A percentile compares a stretch with the other conserved stretches of the same genome.
These are phyloP conservation scores for Tor tambroides DNA, from an alignment of 2,113 vertebrate species.

Conservation along the genomic window DNA sequence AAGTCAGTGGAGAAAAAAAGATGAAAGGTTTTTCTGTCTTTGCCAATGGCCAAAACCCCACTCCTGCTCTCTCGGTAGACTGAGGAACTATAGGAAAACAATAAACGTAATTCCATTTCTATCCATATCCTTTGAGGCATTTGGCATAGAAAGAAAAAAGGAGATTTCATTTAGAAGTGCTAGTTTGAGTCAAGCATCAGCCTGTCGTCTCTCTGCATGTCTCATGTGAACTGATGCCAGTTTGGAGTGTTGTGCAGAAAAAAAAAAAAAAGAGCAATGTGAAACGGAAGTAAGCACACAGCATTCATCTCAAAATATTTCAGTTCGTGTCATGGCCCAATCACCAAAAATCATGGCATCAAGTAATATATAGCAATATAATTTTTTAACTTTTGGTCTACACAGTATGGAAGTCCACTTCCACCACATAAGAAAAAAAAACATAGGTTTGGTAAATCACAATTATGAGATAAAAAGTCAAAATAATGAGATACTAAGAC, in stretches of 20 bases:
- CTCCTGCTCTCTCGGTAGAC: slow-evolving; percentile 64
- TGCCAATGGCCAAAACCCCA: slow-evolving; percentile 70
- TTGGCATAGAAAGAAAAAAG: slow-evolving; percentile 59
- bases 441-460: too few species aligned
- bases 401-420: too few species aligned
- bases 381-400: background rate
- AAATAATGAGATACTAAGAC: too few species aligned
- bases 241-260: background rate
- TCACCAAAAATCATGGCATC: background rate
- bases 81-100: slow-evolving; percentile 65
- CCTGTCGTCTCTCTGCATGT: background rate
- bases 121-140: slow-evolving; percentile 64
- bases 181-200: slow-evolving; percentile 13
- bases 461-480: too few species aligned
- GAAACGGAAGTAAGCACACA: background rate
- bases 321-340: background rate
- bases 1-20: slow-evolving; percentile 70
- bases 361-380: background rate
- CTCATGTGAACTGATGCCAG: slow-evolving; percentile 36
- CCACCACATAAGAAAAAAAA: too few species aligned
- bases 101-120: slow-evolving; percentile 64
- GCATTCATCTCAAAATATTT: background rate
- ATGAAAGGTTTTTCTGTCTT: slow-evolving; percentile 59
- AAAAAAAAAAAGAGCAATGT: background rate
- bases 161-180: slow-evolving; percentile 25